Evolutionary conservation across 1,140 invertebrate species (phyloP), one percentile per base, ranked within the genome.

Genomic region (Atta cephalotes): DNA sequence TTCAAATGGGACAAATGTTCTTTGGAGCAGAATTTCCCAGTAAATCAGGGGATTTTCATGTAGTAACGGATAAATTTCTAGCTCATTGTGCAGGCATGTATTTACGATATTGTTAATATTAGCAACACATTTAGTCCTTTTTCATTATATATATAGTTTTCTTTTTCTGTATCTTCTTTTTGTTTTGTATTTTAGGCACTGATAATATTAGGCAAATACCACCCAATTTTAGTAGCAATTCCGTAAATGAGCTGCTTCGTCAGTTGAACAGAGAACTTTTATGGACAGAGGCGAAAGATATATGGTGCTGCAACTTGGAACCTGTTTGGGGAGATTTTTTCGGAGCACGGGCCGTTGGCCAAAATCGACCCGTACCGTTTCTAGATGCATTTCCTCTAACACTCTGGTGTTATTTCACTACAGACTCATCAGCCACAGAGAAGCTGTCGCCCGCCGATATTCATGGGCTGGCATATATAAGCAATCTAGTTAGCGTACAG

Each of bases 251-350:
- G 87, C 92, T 96, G 71, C 88, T 94, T 25, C 92, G 93, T 0
- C 93, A 95, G 62, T 91, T 97, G 16, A 96, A 94, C 31, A 93
- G 96, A 68, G 97, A 98, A 93, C 94, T 98, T 72, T 95, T 98
- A 51, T 98, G 97, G 97, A 97, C 97, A 0, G 98, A 98, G 92
- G 96, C 97, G 16, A 96, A 97, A 91, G 97, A 98, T 92, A 96
- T 99, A 10, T 99, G 98, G 98, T 98, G 97, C 93, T 96, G 98
- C 18, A 96, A 97, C 91, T 95, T 98, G 25, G 98, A 99, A 93
- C 98, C 98, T 0, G 96, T 99, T 53, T 99, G 98, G 98, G 97
- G 97, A 6, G 98, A 99, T 94, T 99, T 99, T 94, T 96, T 97
- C 85, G 97, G 97, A 1, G 97, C 97, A n/a, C 95, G 97, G 58